phyloP scores from a whole-genome alignment of 2,888 invertebrate genomes.

The Eilema caniola region DNA sequence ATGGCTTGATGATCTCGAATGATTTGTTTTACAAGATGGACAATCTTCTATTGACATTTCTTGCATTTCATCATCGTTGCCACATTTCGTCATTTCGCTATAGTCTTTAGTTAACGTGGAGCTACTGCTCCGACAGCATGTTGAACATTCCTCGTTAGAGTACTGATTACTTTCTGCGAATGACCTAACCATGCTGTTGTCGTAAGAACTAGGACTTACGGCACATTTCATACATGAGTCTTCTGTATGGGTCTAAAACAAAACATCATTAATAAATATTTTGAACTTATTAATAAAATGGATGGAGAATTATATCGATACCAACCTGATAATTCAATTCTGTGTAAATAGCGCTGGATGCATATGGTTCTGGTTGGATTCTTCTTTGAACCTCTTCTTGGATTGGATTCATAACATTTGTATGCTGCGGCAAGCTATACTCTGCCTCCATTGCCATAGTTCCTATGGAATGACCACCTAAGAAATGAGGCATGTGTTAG shows the following conservation, averaged over 20 bases:
- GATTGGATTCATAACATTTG: slow-evolving; percentile 70
- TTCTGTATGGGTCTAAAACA: slow-evolving; percentile 80
- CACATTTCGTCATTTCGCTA: slow-evolving; percentile 84
- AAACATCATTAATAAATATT: slow-evolving; percentile 27
- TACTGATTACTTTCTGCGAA: slow-evolving; percentile 81
- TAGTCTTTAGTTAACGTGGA: slow-evolving; percentile 83
- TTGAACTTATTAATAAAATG: not conserved
- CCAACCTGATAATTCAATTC: slow-evolving; percentile 80
- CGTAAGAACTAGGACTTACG: slow-evolving; percentile 85
- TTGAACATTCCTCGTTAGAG: slow-evolving; percentile 83
- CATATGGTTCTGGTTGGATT: slow-evolving; percentile 90
- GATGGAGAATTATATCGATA: slow-evolving; percentile 13
- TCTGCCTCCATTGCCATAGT: slow-evolving; percentile 83
- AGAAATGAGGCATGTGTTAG: slow-evolving; percentile 20
- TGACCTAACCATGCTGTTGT: slow-evolving; percentile 83
- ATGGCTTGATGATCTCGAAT: slow-evolving; percentile 81
- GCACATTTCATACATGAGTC: slow-evolving; percentile 86
- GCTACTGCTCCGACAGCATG: slow-evolving; percentile 81
- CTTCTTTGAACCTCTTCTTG: slow-evolving; percentile 73
- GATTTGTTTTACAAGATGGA: slow-evolving; percentile 80
- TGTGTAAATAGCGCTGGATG: slow-evolving; percentile 90
- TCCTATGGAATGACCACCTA: slow-evolving; percentile 76
- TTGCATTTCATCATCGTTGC: slow-evolving; percentile 77
- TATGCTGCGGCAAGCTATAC: slow-evolving; percentile 81
- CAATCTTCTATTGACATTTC: slow-evolving; percentile 82